Conservation (phyloP, 1,140 invertebrate species). For the Pseudomyrmex dendroicus region DNA sequence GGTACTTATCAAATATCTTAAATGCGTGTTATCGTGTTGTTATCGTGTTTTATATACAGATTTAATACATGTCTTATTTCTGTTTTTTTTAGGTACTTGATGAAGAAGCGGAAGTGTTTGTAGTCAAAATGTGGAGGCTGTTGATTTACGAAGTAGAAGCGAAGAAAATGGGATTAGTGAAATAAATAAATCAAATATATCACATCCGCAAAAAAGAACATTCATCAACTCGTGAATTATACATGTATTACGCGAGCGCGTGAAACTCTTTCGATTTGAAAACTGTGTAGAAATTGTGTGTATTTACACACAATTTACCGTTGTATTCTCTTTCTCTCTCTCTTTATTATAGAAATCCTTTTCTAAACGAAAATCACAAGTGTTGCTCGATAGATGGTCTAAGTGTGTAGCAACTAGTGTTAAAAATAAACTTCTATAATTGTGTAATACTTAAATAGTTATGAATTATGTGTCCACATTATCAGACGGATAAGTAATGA, state of each 20-base stretch:
- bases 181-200: constrained; percentile 83
- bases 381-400: constrained; percentile 68
- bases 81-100: constrained; percentile 93
- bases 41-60: background rate
- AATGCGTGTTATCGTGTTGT: background rate
- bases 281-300: constrained; percentile 77
- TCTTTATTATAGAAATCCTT: constrained; percentile 73
- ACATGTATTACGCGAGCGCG: too few species aligned
- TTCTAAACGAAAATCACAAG: constrained; percentile 61
- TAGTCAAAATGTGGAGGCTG: constrained; percentile 99
- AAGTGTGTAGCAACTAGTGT: constrained; percentile 73
- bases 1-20: constrained; percentile 87
- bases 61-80: background rate
- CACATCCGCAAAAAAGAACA: constrained; percentile 48
- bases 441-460: constrained; percentile 66
- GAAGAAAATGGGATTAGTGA: constrained; percentile 95
- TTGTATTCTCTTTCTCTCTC: constrained; percentile 57
- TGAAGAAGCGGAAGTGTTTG: constrained; percentile 99
- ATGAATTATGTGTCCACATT: constrained; percentile 32
- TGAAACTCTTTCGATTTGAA: constrained; percentile 52
- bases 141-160: constrained; percentile 99
- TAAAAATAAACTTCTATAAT: constrained; percentile 76
- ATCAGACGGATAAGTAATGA: background rate
- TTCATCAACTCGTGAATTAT: constrained; percentile 70
- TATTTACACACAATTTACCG: constrained; percentile 75